These are phyloP conservation scores for Aleiodes alternator DNA, from an alignment of 2,888 invertebrate species.

Conservation along the genomic window DNA sequence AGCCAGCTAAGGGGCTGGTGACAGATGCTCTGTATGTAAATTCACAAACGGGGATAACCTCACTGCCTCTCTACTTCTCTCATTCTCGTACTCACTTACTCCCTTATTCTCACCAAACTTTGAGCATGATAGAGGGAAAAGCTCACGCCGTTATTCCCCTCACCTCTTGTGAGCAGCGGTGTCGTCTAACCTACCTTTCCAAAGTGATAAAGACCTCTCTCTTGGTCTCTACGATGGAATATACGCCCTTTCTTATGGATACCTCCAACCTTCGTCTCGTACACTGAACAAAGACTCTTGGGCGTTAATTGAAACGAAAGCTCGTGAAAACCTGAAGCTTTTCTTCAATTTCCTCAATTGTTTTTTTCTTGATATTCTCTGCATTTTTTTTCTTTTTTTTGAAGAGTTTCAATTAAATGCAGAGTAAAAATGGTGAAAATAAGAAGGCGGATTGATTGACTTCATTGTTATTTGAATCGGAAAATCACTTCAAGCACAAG, in stretches of 20 bases:
- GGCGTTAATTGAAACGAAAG: conserved; percentile 69
- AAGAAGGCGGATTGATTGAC: background rate
- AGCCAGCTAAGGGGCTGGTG: conserved; percentile 74
- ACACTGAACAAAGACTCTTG: conserved; percentile 43
- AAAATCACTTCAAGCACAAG: no score
- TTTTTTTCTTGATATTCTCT: conserved; percentile 16
- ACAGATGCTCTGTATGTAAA: conserved; percentile 76
- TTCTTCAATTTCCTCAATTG: conserved; percentile 39
- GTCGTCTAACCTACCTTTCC: conserved; percentile 26
- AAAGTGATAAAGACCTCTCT: conserved; percentile 42
- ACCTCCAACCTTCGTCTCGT: background rate
- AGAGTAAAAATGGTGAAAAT: background rate
- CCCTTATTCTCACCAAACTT: conserved; percentile 35
- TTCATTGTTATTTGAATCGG: no score
- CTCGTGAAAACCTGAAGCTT: conserved; percentile 40
- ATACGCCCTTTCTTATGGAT: conserved; percentile 7
- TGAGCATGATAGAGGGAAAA: conserved; percentile 36
- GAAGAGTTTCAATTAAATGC: background rate
- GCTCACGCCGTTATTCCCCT: conserved; percentile 39
- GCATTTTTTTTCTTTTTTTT: background rate
- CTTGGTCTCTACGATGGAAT: conserved; percentile 43
- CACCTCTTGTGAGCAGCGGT: conserved; percentile 5
- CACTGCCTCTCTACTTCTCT: conserved; percentile 51
- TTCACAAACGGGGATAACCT: conserved; percentile 57
- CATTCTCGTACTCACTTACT: conserved; percentile 42